Base-by-base conservation (phyloP, 1,140 invertebrate species). In the Drosophila mayri region DNA sequence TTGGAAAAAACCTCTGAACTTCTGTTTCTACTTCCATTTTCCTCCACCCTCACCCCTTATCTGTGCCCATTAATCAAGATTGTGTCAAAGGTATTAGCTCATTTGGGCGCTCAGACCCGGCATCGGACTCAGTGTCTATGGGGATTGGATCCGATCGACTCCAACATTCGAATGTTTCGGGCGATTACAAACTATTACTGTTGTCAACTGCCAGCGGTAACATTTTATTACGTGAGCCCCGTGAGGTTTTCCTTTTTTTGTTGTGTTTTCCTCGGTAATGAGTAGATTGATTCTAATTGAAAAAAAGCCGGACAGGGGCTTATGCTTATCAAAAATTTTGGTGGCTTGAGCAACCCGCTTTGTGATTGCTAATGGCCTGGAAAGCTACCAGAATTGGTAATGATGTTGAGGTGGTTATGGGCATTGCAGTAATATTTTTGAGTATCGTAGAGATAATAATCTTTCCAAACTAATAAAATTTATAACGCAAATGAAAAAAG, bases 1-100 rank as follows among this genome's bases (percentile, higher is more conserved):
- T 20, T 11, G 70, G 22, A n/a, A n/a, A n/a, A n/a, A n/a, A n/a
- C n/a, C n/a, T 20, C n/a, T 30, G 37, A 62, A 44, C 20, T n/a
- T 54, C 38, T 37, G 30, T 1, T 35, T 28, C 35, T 25, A 41
- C 37, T 20, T 52, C 49, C 7, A 12, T 40, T n/a, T 43, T 8
- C 46, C 59, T 37, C 61, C 61, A 44, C 46, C 68, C 41, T 46
- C 57, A 25, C 35, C 37, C 68, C 46, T 49, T 72, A 72, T 72
- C 68, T 18, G n/a, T 7, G 41, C 47, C 74, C 74, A 76, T 76
- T 76, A 68, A 76, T 76, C 74, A 76, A 67, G 74, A 76, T 76
- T 76, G 73, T 67, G 74, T 76, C 74, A 76, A 52, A 76, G 74
- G 74, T 68, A 76, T 76, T 76, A 76, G 73, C 72, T 65, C 71